A percentile compares a stretch with the other conserved stretches of the same genome.
phyloP scores from a whole-genome alignment of 2,797 vertebrate genomes.

The Lagorchestes hirsutus region DNA sequence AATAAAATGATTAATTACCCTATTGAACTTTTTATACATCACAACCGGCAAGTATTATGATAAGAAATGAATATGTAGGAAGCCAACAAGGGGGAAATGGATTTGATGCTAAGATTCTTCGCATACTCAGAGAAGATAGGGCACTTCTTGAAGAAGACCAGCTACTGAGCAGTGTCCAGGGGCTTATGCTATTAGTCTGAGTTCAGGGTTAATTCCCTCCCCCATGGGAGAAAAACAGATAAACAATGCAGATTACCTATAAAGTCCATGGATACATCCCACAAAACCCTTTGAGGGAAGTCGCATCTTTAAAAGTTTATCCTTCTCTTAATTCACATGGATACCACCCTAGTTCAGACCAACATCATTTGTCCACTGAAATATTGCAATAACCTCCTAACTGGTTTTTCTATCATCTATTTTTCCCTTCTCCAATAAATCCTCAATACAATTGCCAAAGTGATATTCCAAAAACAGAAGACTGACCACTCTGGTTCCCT shows the following conservation, averaged over 20 bases:
- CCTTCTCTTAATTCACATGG: neutral
- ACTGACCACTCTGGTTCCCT: neutral
- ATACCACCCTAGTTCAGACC: neutral
- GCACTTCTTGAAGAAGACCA: neutral
- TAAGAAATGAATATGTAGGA: neutral
- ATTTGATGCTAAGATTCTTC: accelerated
- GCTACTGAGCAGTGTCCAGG: neutral
- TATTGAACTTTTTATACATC: no score
- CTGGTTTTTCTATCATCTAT: neutral
- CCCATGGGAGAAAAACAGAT: neutral
- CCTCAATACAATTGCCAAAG: neutral
- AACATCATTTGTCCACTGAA: neutral
- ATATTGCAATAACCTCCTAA: neutral
- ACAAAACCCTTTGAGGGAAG: neutral
- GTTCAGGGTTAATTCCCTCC: neutral
- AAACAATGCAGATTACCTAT: no score
- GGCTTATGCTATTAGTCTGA: neutral
- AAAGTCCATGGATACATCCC: neutral
- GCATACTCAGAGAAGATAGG: neutral
- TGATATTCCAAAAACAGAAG: neutral
- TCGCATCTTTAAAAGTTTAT: slow-evolving; percentile 9
- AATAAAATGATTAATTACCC: neutral
- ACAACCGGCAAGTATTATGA: neutral
- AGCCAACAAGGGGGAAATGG: neutral
- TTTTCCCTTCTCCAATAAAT: neutral